A percentile compares a stretch with the other conserved stretches of the same genome.
These are phyloP conservation scores for Aquatica leii DNA, from an alignment of 2,888 invertebrate genomes.

Conservation along the genomic window DNA sequence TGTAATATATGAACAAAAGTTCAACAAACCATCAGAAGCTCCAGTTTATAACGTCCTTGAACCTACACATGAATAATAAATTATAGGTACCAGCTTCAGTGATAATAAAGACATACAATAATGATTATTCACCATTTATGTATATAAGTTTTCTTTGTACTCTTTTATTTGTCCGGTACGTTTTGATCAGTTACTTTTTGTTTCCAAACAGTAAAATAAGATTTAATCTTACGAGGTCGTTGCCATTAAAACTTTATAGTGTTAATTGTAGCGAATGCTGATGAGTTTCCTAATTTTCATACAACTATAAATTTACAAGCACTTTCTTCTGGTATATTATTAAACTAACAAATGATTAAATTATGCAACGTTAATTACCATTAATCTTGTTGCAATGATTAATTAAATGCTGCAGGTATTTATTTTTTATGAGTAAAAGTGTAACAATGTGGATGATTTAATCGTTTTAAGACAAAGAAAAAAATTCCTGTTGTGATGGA, in stretches of 20 bases:
- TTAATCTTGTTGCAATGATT: no score
- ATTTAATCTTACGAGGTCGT: constrained; percentile 25
- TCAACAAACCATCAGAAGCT: constrained; percentile 45
- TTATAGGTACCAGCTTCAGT: not conserved
- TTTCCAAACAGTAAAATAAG: constrained; percentile 9
- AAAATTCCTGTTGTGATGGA: no score
- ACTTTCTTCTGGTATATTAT: not conserved
- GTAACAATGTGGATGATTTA: constrained; percentile 13
- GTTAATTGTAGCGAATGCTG: constrained; percentile 2
- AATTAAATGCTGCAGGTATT: no score
- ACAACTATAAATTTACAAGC: not conserved
- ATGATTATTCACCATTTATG: not conserved
- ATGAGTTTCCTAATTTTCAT: not conserved
- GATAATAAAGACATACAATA: not conserved
- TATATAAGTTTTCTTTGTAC: constrained; percentile 13
- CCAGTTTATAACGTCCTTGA: constrained; percentile 45
- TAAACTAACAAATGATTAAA: no score
- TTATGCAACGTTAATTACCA: no score
- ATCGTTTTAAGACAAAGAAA: no score
- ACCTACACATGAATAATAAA: constrained; percentile 38
- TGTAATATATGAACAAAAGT: constrained; percentile 43
- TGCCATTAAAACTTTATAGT: constrained; percentile 9
- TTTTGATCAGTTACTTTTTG: no score
- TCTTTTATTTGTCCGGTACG: constrained; percentile 11
- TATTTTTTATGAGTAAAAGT: constrained; percentile 21